Percentiles rank a stretch among this genome's conserved stretches.
Conservation (phyloP, 2,888 invertebrate species). For the Chalcosyrphus nemorum region DNA sequence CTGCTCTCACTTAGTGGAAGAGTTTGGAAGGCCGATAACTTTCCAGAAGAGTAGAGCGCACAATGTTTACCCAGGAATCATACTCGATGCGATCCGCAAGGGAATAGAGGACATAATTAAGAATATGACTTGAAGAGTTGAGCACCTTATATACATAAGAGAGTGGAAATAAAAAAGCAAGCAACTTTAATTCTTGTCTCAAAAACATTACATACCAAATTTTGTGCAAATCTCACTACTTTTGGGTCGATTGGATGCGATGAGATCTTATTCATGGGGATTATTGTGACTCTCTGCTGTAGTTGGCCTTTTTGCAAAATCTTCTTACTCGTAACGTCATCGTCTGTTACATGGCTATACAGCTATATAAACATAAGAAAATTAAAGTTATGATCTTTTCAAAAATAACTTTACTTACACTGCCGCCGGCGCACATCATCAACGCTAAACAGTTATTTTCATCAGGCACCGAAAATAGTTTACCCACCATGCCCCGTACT, state of each 20-base stretch:
- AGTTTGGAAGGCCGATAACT: too few species aligned
- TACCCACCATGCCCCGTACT: conserved; percentile 91
- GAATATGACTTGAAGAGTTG: too few species aligned
- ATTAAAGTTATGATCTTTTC: background rate
- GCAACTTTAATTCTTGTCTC: too few species aligned
- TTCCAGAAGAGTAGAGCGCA: too few species aligned
- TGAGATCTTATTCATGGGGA: conserved; percentile 94
- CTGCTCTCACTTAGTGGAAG: too few species aligned
- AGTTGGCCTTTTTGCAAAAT: conserved; percentile 92
- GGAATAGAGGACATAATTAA: too few species aligned
- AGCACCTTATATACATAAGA: too few species aligned
- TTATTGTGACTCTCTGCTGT: conserved; percentile 91
- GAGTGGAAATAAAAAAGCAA: too few species aligned
- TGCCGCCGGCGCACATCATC: conserved; percentile 92
- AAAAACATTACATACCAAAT: conserved; percentile 83
- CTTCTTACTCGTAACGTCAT: conserved; percentile 91
- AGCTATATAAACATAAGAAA: conserved; percentile 84
- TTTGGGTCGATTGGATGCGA: conserved; percentile 85
- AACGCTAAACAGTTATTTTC: conserved; percentile 88
- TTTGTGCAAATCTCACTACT: conserved; percentile 87
- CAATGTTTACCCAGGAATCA: too few species aligned
- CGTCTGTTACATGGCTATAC: conserved; percentile 95
- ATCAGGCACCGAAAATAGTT: conserved; percentile 89
- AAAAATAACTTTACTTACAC: conserved; percentile 83
- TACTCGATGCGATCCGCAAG: too few species aligned